Evolutionary conservation across 1,140 invertebrate species (phyloP).

Genomic region (Leguminivora glycinivorella): DNA sequence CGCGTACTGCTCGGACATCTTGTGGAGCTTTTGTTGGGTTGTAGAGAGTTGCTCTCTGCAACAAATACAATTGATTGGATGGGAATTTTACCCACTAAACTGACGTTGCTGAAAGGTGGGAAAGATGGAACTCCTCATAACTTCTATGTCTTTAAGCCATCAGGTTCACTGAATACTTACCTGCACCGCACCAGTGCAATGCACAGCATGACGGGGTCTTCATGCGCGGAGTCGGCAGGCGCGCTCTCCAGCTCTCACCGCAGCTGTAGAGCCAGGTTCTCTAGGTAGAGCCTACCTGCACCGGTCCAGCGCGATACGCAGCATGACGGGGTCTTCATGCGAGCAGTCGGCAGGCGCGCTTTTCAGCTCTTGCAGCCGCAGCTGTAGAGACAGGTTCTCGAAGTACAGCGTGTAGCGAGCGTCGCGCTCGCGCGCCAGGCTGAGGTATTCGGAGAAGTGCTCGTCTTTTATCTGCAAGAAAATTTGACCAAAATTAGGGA

Average conservation of each 20-base stretch:
- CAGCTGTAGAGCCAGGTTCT: too few species aligned
- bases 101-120: too few species aligned
- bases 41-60: constrained; percentile 59
- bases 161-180: too few species aligned
- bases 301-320: constrained; percentile 66
- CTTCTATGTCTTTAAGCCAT: too few species aligned
- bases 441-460: constrained; percentile 63
- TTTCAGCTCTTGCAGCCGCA: constrained; percentile 60
- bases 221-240: too few species aligned
- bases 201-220: too few species aligned
- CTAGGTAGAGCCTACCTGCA: too few species aligned
- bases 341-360: constrained; percentile 41
- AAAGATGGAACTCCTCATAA: too few species aligned
- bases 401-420: constrained; percentile 69
- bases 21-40: constrained; percentile 57
- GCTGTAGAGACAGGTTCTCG: constrained; percentile 66
- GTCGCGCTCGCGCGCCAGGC: constrained; percentile 65
- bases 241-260: too few species aligned
- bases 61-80: neutral
- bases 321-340: constrained; percentile 61
- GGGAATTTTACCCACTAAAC: too few species aligned
- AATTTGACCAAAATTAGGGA: neutral
- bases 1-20: constrained; percentile 66
- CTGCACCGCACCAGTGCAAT: too few species aligned
- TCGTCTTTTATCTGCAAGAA: constrained; percentile 57